A percentile compares a stretch with the other conserved stretches of the same genome.
These are phyloP conservation scores for Drosophila niveifrons DNA, from an alignment of 2,888 invertebrate genomes.

Conservation along the genomic window DNA sequence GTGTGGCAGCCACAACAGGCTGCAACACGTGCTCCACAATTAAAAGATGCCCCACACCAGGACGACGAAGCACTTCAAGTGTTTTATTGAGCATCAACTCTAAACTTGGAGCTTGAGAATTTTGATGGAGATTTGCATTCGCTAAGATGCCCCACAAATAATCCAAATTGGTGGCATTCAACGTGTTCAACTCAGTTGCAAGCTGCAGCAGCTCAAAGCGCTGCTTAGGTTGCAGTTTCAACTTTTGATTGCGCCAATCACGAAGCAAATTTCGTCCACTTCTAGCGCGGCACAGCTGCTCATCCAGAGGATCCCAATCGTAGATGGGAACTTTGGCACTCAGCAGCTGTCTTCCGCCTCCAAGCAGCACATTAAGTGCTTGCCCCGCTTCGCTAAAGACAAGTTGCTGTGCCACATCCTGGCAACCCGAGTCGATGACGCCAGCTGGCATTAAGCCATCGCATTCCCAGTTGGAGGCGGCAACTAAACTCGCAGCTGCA, in stretches of 20 bases:
- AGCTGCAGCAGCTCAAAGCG: slow-evolving; percentile 86
- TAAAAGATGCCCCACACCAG: slow-evolving; percentile 89
- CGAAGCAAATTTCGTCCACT: slow-evolving; percentile 91
- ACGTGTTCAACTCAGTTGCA: slow-evolving; percentile 87
- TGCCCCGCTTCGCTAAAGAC: slow-evolving; percentile 91
- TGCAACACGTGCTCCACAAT: slow-evolving; percentile 94
- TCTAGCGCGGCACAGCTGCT: slow-evolving; percentile 88
- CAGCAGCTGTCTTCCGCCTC: slow-evolving; percentile 92
- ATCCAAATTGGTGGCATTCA: slow-evolving; percentile 88
- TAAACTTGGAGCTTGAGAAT: slow-evolving; percentile 89
- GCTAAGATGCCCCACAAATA: slow-evolving; percentile 92
- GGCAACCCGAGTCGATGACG: slow-evolving; percentile 87
- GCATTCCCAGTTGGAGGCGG: slow-evolving; percentile 93
- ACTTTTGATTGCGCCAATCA: slow-evolving; percentile 89
- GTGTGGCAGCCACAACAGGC: slow-evolving; percentile 90
- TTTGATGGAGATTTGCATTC: slow-evolving; percentile 89
- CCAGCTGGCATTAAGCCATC: slow-evolving; percentile 88
- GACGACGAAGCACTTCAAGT: slow-evolving; percentile 89
- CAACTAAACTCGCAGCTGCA: slow-evolving; percentile 88
- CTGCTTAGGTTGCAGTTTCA: slow-evolving; percentile 30
- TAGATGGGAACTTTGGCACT: slow-evolving; percentile 87
- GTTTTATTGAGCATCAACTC: slow-evolving; percentile 91
- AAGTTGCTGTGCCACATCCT: slow-evolving; percentile 93
- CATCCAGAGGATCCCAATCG: slow-evolving; percentile 87
- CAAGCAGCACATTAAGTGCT: slow-evolving; percentile 87